A percentile compares a stretch with the other conserved stretches of the same genome.
Conservation (phyloP, 2,113 vertebrate genomes). For the Leucoraja erinaceus region DNA sequence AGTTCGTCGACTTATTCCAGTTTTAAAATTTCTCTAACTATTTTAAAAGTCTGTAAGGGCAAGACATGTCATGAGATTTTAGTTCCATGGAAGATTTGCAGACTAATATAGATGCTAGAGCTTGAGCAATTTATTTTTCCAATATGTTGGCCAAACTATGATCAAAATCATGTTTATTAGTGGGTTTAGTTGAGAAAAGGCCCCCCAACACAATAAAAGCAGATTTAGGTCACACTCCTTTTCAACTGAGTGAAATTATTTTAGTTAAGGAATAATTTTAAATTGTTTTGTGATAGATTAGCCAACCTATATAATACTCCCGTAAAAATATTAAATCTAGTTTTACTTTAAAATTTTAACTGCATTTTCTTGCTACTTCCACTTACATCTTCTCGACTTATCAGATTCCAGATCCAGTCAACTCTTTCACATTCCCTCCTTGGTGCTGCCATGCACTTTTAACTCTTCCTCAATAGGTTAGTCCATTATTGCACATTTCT, state of each 20-base stretch:
- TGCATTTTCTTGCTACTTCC: neutral
- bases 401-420: too few species aligned
- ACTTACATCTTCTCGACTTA: neutral
- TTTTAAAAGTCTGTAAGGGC: conserved; percentile 5
- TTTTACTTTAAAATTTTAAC: neutral
- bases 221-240: neutral
- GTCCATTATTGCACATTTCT: too few species aligned
- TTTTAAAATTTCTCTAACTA: neutral
- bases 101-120: neutral
- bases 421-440: too few species aligned
- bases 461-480: too few species aligned
- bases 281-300: neutral
- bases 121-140: neutral
- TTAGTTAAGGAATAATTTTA: neutral
- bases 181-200: neutral
- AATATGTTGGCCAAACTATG: neutral
- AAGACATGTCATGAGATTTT: neutral
- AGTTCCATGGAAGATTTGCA: neutral
- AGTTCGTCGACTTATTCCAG: conserved; percentile 19
- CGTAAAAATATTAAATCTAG: neutral
- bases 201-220: neutral
- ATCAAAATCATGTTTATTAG: neutral
- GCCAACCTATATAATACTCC: neutral
- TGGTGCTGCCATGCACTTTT: too few species aligned
- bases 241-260: neutral